phyloP scores from a whole-genome alignment of 2,797 vertebrate species.

The Rachycentron canadum region DNA sequence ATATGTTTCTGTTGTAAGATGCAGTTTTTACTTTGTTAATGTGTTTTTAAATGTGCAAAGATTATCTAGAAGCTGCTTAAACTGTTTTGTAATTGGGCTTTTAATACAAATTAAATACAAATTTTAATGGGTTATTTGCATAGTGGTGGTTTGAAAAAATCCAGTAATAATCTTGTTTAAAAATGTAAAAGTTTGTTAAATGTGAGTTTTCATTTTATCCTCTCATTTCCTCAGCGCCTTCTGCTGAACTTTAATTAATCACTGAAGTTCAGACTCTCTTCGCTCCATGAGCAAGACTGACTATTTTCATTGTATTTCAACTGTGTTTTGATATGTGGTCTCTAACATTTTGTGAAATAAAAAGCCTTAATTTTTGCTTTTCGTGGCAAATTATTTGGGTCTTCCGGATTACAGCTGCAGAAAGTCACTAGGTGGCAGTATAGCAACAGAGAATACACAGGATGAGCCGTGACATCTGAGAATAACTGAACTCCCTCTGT shows the following conservation, averaged over 20 bases:
- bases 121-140: neutral
- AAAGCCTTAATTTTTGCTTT: constrained; percentile 12
- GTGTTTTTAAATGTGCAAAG: neutral
- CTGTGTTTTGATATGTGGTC: neutral
- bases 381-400: neutral
- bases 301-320: constrained; percentile 9
- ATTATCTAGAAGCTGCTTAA: constrained; percentile 29
- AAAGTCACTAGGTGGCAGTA: constrained; percentile 66
- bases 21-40: constrained; percentile 11
- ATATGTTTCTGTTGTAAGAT: constrained; percentile 6
- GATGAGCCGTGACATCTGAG: neutral
- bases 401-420: constrained; percentile 4
- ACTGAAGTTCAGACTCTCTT: constrained; percentile 1
- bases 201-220: constrained; percentile 2
- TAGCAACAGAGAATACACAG: constrained; percentile 15
- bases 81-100: neutral
- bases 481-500: neutral
- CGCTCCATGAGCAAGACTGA: neutral
- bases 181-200: neutral
- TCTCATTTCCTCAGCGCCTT: neutral
- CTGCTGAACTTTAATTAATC: neutral
- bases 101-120: constrained; percentile 6
- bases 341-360: constrained; percentile 35
- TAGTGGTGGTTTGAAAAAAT: neutral
- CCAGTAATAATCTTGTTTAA: neutral